phyloP scores from a whole-genome alignment of 1,140 invertebrate genomes.

The Conus ventricosus region DNA sequence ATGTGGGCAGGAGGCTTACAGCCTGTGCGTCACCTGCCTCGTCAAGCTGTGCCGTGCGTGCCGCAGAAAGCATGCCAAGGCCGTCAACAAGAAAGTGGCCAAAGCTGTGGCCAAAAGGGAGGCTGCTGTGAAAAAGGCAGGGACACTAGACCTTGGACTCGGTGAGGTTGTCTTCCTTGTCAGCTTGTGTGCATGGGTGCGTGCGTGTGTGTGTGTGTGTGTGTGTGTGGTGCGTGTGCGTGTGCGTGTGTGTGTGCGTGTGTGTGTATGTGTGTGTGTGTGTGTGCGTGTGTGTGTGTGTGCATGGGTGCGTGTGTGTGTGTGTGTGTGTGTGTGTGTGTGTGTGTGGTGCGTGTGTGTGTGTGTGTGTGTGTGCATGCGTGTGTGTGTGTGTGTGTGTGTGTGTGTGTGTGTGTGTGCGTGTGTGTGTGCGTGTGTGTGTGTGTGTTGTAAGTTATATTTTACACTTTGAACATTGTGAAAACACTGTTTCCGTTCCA shows the following conservation, averaged over 20 bases:
- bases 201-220: neutral
- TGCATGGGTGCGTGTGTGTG: neutral
- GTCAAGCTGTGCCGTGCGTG: neutral
- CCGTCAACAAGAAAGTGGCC: neutral
- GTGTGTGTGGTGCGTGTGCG: neutral
- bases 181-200: neutral
- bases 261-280: neutral
- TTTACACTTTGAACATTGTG: no score
- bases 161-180: neutral
- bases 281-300: neutral
- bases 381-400: constrained; percentile 3
- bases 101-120: neutral
- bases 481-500: no score
- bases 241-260: neutral
- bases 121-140: neutral
- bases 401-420: no score
- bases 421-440: no score
- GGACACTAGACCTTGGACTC: neutral
- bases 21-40: neutral
- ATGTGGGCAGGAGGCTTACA: neutral
- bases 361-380: neutral
- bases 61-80: constrained; percentile 3
- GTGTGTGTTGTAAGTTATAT: no score
- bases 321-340: neutral
- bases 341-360: neutral